phyloP scores from a whole-genome alignment of 2,113 vertebrate genomes.

The Dipodomys merriami region DNA sequence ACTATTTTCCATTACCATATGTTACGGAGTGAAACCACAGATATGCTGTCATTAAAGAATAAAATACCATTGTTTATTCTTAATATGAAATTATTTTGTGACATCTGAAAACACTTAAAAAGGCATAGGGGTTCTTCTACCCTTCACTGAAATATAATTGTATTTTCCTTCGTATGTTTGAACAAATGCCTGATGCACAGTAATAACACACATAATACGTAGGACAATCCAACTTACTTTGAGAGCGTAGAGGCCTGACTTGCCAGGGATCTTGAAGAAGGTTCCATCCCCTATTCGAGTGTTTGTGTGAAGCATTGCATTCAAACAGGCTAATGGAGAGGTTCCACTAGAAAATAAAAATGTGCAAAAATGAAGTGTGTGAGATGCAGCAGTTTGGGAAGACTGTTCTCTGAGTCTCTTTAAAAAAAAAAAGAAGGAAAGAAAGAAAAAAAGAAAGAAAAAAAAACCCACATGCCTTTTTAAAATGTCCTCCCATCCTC shows the following conservation, averaged over 20 bases:
- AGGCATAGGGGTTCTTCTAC: constrained; percentile 71
- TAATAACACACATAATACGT: constrained; percentile 69
- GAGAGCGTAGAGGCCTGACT: constrained; percentile 92
- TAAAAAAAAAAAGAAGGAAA: constrained; percentile 26
- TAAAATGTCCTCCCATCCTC: constrained; percentile 85
- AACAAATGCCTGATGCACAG: constrained; percentile 76
- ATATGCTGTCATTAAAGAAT: constrained; percentile 78
- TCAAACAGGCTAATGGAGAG: constrained; percentile 93
- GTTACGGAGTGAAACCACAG: constrained; percentile 73
- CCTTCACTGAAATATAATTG: constrained; percentile 72
- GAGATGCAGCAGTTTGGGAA: constrained; percentile 83
- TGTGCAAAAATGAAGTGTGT: constrained; percentile 77
- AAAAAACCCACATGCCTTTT: constrained; percentile 76
- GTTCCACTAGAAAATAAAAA: constrained; percentile 91
- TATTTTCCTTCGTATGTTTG: constrained; percentile 79
- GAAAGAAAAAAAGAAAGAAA: constrained; percentile 32
- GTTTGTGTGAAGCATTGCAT: constrained; percentile 94
- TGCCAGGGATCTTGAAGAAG: constrained; percentile 93
- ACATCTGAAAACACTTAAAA: constrained; percentile 83
- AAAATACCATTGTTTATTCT: constrained; percentile 80
- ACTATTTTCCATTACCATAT: constrained; percentile 71
- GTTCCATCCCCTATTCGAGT: constrained; percentile 92
- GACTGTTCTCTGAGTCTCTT: constrained; percentile 78
- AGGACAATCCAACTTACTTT: constrained; percentile 89
- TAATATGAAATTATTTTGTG: constrained; percentile 80